phyloP scores from a whole-genome alignment of 2,888 invertebrate species.

The Carabus problematicus region DNA sequence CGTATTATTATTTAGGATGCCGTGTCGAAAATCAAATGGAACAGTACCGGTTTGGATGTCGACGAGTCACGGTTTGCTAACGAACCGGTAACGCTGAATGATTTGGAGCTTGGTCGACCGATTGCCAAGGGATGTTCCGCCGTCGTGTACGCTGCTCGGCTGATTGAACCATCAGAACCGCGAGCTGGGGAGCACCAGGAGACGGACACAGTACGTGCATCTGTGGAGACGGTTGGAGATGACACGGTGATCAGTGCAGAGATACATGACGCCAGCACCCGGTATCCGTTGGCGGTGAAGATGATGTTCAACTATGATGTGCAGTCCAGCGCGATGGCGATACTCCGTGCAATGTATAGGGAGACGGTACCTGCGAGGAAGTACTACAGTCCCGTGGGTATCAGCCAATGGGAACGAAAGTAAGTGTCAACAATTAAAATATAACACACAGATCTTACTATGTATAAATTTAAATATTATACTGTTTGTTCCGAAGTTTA shows the following conservation, averaged over 20 bases:
- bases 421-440: slow-evolving; percentile 49
- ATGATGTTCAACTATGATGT: slow-evolving; percentile 93
- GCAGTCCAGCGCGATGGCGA: slow-evolving; percentile 79
- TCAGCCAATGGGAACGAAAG: slow-evolving; percentile 66
- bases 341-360: slow-evolving; percentile 79
- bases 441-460: neutral
- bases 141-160: slow-evolving; percentile 76
- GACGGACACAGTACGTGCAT: slow-evolving; percentile 12
- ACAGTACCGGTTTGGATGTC: slow-evolving; percentile 59
- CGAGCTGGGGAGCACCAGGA: slow-evolving; percentile 34
- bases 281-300: slow-evolving; percentile 79
- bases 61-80: slow-evolving; percentile 57
- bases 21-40: slow-evolving; percentile 66
- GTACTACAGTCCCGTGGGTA: slow-evolving; percentile 58
- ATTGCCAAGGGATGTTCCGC: slow-evolving; percentile 85
- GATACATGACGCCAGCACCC: slow-evolving; percentile 47
- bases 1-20: too few relatives aligned
- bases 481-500: neutral
- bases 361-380: slow-evolving; percentile 80
- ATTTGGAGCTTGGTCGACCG: slow-evolving; percentile 72
- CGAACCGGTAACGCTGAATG: slow-evolving; percentile 62
- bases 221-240: slow-evolving; percentile 8
- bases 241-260: slow-evolving; percentile 19
- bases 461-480: neutral
- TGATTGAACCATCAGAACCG: slow-evolving; percentile 53